These are phyloP conservation scores for Prionchulus punctatus DNA, from an alignment of 2,888 invertebrate genomes.

Conservation along the genomic window DNA sequence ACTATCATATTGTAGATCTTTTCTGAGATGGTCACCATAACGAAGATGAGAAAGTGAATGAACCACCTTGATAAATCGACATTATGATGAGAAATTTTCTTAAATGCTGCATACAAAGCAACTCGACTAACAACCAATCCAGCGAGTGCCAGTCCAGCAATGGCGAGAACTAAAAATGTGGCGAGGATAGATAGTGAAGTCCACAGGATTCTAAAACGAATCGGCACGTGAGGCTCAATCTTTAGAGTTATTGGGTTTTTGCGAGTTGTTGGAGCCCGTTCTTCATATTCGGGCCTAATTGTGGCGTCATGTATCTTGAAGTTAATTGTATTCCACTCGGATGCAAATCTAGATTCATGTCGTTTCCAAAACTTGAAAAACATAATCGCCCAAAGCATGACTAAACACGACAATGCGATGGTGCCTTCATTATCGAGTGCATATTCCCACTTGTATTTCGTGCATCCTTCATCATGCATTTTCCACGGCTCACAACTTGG, in stretches of 20 bases:
- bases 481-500: background rate
- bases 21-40: background rate
- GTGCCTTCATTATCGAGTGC: background rate
- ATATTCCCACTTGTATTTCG: background rate
- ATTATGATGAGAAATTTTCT: background rate
- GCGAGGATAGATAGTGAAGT: background rate
- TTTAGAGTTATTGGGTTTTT: background rate
- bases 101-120: background rate
- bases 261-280: too few species aligned
- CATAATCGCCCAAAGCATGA: background rate
- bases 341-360: slow-evolving; percentile 54
- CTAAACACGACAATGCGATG: background rate
- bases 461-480: background rate
- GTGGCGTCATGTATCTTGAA: too few species aligned
- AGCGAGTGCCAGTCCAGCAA: background rate
- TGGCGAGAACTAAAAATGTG: background rate
- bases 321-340: background rate
- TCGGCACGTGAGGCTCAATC: background rate
- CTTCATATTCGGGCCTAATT: too few species aligned
- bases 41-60: background rate
- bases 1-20: background rate
- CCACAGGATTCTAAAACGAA: background rate
- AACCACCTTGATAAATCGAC: background rate
- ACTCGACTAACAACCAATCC: slow-evolving; percentile 1
- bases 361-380: slow-evolving; percentile 68